phyloP scores from a whole-genome alignment of 2,113 vertebrate species.

The Phalacrocorax aristotelis region DNA sequence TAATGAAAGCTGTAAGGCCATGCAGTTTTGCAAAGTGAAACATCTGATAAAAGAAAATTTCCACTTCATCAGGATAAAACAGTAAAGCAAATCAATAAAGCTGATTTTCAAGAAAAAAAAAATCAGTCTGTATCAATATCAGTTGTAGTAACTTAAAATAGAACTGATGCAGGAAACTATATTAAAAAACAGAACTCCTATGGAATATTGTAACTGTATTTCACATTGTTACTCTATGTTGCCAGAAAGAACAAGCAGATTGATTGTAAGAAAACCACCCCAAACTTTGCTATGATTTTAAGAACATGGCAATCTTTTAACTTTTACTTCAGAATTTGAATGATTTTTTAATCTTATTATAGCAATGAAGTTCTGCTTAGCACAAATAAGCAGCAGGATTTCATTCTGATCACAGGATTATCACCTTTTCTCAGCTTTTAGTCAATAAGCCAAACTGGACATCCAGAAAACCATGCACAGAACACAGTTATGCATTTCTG shows the following conservation, averaged over 20 bases:
- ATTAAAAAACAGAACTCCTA: background rate
- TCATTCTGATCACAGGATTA: background rate
- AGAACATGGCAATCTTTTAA: background rate
- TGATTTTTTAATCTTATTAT: background rate
- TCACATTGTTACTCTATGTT: background rate
- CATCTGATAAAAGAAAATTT: background rate
- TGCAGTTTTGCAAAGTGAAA: background rate
- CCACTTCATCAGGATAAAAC: background rate
- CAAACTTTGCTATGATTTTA: background rate
- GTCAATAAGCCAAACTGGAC: background rate
- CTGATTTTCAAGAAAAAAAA: background rate
- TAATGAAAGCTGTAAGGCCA: background rate
- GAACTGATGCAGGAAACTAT: background rate
- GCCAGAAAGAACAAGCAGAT: background rate
- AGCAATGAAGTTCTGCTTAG: background rate
- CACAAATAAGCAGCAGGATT: background rate
- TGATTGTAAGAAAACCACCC: too few relatives aligned
- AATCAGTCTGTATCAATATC: background rate
- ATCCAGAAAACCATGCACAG: background rate
- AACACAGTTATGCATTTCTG: background rate
- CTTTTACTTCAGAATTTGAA: background rate
- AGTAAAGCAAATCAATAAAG: background rate
- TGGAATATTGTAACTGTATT: background rate
- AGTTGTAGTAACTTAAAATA: background rate
- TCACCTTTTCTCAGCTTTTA: background rate